phyloP scores from a whole-genome alignment of 2,888 invertebrate species.

The Caenorhabditis sp. region DNA sequence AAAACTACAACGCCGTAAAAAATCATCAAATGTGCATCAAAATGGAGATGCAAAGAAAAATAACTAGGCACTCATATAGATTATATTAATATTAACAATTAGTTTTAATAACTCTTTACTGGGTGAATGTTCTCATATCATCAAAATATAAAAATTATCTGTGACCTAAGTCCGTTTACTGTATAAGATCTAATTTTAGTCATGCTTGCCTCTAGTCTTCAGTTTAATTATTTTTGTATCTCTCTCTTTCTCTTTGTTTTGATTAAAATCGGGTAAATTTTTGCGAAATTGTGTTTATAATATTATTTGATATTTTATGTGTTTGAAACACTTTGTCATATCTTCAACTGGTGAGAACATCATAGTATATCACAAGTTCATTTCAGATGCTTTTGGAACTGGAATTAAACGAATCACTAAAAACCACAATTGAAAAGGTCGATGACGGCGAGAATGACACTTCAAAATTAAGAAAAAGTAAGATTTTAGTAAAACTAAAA shows the following conservation, averaged over 20 bases:
- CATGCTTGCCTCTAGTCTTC: not conserved
- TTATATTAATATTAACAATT: not conserved
- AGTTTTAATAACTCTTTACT: too few relatives aligned
- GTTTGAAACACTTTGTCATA: too few relatives aligned
- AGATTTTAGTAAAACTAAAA: too few relatives aligned
- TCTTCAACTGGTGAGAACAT: too few relatives aligned
- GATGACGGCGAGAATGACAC: conserved; percentile 14
- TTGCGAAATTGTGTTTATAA: not conserved
- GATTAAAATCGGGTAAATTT: not conserved
- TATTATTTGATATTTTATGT: not conserved
- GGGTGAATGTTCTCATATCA: not conserved
- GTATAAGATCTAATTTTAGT: too few relatives aligned
- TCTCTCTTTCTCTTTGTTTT: not conserved
- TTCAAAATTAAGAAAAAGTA: not conserved
- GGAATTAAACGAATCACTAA: conserved; percentile 25
- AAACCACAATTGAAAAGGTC: conserved; percentile 8
- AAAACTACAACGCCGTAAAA: conserved; percentile 29
- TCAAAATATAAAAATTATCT: not conserved
- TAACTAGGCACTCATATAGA: conserved; percentile 14
- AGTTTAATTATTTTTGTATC: not conserved
- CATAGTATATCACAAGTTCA: not conserved
- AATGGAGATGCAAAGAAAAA: conserved; percentile 44
- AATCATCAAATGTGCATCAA: conserved; percentile 1
- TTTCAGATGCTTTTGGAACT: conserved; percentile 23
- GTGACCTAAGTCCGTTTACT: too few relatives aligned